Conservation (phyloP, 2,888 invertebrate genomes). For the Hyles lineata region DNA sequence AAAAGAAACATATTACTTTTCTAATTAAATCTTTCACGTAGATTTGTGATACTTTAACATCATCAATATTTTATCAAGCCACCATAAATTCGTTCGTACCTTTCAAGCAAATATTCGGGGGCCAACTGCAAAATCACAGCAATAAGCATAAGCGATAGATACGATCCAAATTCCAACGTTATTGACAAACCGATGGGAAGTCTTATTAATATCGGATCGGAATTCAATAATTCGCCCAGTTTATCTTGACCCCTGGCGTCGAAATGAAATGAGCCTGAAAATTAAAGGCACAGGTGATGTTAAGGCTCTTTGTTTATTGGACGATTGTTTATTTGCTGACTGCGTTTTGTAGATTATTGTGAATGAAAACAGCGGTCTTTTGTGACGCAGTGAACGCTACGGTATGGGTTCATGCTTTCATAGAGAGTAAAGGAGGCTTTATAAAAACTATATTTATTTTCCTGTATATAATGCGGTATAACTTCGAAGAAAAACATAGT, state of each 20-base stretch:
- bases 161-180: constrained; percentile 54
- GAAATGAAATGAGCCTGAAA: constrained; percentile 27
- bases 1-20: no score
- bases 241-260: constrained; percentile 40
- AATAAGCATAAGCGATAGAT: constrained; percentile 37
- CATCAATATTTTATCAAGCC: no score
- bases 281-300: constrained; percentile 16
- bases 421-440: neutral
- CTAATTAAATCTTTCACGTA: no score
- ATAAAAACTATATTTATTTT: no score
- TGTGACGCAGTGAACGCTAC: constrained; percentile 5
- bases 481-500: no score
- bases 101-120: neutral
- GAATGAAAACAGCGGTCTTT: constrained; percentile 44
- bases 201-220: constrained; percentile 65
- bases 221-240: constrained; percentile 49
- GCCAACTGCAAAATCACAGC: constrained; percentile 38
- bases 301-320: constrained; percentile 46
- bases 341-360: constrained; percentile 65
- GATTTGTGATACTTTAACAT: no score
- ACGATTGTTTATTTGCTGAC: constrained; percentile 57
- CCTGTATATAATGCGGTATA: no score
- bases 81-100: no score
- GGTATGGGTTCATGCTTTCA: neutral
- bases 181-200: constrained; percentile 61